These are phyloP conservation scores for Atherinomorus stipes DNA, from an alignment of 2,113 vertebrate genomes.

Conservation along the genomic window DNA sequence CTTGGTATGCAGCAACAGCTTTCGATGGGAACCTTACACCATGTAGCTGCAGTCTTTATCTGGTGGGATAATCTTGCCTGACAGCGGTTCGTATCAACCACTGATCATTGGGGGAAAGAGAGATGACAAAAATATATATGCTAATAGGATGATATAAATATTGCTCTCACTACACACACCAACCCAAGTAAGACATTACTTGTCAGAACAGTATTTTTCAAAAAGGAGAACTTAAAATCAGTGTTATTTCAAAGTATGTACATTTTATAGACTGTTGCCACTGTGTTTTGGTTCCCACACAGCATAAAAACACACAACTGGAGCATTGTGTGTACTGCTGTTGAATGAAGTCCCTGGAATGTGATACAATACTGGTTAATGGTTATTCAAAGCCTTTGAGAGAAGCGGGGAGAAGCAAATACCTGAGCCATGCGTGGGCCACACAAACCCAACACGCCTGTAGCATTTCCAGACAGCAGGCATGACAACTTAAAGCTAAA, in stretches of 20 bases:
- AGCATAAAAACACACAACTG: conserved; percentile 56
- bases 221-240: not conserved
- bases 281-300: conserved; percentile 62
- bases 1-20: not conserved
- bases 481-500: conserved; percentile 41
- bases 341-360: conserved; percentile 76
- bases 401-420: conserved; percentile 63
- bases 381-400: conserved; percentile 69
- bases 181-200: conserved; percentile 11
- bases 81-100: conserved; percentile 7
- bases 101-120: not conserved
- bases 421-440: conserved; percentile 57
- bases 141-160: conserved; percentile 19
- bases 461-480: conserved; percentile 33
- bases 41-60: conserved; percentile 26
- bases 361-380: conserved; percentile 76
- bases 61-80: conserved; percentile 20
- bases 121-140: conserved; percentile 1
- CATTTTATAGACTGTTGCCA: conserved; percentile 45
- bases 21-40: conserved; percentile 24
- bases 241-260: conserved; percentile 23
- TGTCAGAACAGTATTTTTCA: not conserved
- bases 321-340: conserved; percentile 51
- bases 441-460: conserved; percentile 56
- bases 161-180: not conserved